Evolutionary conservation across 2,888 invertebrate genomes (phyloP), one percentile per base, ranked within the genome.

Genomic region (Aquatica leii): DNA sequence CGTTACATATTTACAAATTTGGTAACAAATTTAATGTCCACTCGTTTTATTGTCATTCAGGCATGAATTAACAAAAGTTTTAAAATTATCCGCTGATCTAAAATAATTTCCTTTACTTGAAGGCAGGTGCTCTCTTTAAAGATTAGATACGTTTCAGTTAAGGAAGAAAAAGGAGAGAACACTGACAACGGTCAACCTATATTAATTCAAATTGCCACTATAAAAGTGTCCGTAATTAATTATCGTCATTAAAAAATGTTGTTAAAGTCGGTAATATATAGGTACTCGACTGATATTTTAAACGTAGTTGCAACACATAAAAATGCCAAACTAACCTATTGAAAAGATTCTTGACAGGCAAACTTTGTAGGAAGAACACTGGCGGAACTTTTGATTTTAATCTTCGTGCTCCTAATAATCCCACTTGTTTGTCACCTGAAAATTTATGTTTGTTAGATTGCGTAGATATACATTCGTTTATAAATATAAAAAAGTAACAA

Each of bases 181-280:
- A 54, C 49, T 49, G 35, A 60, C 60, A 60, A 15, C 60, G 54
- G 60, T 60, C 60, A 59, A 40, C 49, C 37, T n/a, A 37, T 40
- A 34, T 59, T 46, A 53, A 59, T 59, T 53, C 48, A 46, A 59
- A 46, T 46, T 60, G 54, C 60, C 35, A 49, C 60, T 55, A 60
- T 60, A 60, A 60, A 60, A 54, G 43, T 50, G 34, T 21, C 49
- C 21, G 53, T 54, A 60, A 60, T 54, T 60, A 60, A 60, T 60
- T 60, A 53, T 55, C 17, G 48, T 50, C 40, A 34, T 60, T 54
- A 60, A 49, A 52, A 52, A 35, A 15, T 17, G 15, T 48, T 48
- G n/a, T 15, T 17, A 48, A 43, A 15, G 8, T 8, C 12, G 11
- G 8, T 43, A 43, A 14, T 15, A 43, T 15, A 15, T 43, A 15